A percentile compares a stretch with the other conserved stretches of the same genome.
phyloP scores from a whole-genome alignment of 1,140 invertebrate genomes.

The Microvelia longipes region DNA sequence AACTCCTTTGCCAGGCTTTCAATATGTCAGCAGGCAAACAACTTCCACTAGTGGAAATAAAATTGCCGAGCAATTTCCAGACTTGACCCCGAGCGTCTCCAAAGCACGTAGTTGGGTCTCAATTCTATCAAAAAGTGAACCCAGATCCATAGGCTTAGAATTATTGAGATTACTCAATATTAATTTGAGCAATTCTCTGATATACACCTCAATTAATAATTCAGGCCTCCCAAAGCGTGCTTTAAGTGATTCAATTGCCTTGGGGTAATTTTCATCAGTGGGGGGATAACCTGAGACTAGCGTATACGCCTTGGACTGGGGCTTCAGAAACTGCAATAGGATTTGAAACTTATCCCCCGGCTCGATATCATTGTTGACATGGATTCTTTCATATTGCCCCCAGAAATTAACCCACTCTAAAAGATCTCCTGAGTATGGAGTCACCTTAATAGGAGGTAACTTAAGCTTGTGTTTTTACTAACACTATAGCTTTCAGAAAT shows the following conservation, averaged over 20 bases:
- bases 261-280: neutral
- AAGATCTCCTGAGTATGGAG: neutral
- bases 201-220: neutral
- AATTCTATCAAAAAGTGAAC: neutral
- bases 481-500: too few species aligned
- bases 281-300: neutral
- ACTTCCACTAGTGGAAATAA: neutral
- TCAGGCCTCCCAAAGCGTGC: neutral
- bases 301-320: neutral
- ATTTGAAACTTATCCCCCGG: neutral
- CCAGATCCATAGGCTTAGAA: neutral
- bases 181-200: neutral
- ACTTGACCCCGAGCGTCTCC: neutral
- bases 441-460: neutral
- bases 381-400: neutral
- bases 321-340: neutral
- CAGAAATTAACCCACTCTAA: neutral
- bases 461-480: neutral
- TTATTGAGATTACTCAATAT: neutral
- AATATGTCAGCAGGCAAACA: neutral
- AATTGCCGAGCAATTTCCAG: neutral
- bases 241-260: neutral
- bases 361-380: neutral
- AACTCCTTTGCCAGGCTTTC: neutral
- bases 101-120: neutral